These are phyloP conservation scores for Karalla daura DNA, from an alignment of 2,797 vertebrate genomes.

Conservation along the genomic window DNA sequence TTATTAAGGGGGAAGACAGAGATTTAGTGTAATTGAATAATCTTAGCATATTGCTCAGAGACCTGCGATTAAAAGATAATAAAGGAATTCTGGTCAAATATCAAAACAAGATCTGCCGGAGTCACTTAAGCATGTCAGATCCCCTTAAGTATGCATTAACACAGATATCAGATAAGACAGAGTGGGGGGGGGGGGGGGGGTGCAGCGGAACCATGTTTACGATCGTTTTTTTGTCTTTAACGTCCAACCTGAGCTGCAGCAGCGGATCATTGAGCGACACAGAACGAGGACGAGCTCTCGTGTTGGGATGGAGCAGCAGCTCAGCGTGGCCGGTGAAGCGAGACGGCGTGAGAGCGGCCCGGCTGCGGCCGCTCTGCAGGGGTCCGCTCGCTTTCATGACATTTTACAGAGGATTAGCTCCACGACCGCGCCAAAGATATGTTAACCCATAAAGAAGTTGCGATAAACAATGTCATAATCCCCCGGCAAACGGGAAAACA, in stretches of 20 bases:
- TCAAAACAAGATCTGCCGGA: conserved; percentile 69
- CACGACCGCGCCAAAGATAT: conserved; percentile 49
- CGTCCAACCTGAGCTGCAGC: conserved; percentile 39
- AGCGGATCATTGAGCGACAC: conserved; percentile 44
- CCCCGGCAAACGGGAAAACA: conserved; percentile 55
- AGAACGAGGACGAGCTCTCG: conserved; percentile 45
- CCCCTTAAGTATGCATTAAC: conserved; percentile 76
- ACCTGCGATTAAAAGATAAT: conserved; percentile 66
- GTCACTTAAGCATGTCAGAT: conserved; percentile 50
- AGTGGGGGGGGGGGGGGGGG: conserved; percentile 31
- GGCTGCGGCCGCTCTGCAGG: conserved; percentile 44
- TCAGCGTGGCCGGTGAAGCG: conserved; percentile 32
- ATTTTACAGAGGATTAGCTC: conserved; percentile 71
- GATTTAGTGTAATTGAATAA: conserved; percentile 70
- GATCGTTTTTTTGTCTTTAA: conserved; percentile 19
- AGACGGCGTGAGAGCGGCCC: conserved; percentile 41
- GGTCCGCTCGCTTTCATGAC: conserved; percentile 47
- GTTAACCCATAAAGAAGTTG: conserved; percentile 53
- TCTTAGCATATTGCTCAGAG: conserved; percentile 65
- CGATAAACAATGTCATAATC: conserved; percentile 69
- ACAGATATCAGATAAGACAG: conserved; percentile 64
- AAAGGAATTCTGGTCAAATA: conserved; percentile 56
- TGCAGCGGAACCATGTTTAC: conserved; percentile 46
- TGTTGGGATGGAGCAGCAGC: conserved; percentile 53
- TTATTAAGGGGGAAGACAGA: conserved; percentile 43